A percentile compares a stretch with the other conserved stretches of the same genome.
Evolutionary conservation across 2,113 vertebrate species (phyloP).

Genomic region (Nycticebus coucang): DNA sequence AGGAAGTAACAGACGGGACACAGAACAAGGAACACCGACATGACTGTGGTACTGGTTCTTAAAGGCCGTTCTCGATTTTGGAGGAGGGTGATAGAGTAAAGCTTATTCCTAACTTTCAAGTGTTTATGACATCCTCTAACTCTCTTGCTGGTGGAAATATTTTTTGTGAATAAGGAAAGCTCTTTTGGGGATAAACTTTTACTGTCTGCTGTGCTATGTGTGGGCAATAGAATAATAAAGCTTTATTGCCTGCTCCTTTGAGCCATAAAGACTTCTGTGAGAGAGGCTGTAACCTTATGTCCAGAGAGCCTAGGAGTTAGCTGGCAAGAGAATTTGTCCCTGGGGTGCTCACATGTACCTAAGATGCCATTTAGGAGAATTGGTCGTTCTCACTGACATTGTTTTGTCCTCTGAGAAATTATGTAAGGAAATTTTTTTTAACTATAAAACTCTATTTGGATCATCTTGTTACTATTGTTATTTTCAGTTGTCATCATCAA

Average conservation of each 20-base stretch:
- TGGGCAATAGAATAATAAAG: neutral
- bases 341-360: neutral
- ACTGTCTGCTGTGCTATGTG: neutral
- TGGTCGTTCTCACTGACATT: neutral
- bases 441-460: neutral
- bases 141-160: neutral
- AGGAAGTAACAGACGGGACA: neutral
- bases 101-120: constrained; percentile 8
- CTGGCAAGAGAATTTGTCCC: neutral
- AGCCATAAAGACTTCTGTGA: neutral
- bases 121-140: neutral
- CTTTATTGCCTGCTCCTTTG: neutral
- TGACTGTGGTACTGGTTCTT: neutral
- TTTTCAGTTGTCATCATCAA: constrained; percentile 8
- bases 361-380: constrained; percentile 18
- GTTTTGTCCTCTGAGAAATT: constrained; percentile 6
- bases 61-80: neutral
- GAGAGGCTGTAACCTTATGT: neutral
- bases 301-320: neutral
- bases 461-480: neutral
- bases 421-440: neutral
- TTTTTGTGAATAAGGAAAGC: constrained; percentile 31
- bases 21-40: neutral
- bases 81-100: neutral
- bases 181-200: neutral